Base-by-base conservation (phyloP, 92 coral and sea anemone genomes). In the Chrysogorgia sp. region DNA sequence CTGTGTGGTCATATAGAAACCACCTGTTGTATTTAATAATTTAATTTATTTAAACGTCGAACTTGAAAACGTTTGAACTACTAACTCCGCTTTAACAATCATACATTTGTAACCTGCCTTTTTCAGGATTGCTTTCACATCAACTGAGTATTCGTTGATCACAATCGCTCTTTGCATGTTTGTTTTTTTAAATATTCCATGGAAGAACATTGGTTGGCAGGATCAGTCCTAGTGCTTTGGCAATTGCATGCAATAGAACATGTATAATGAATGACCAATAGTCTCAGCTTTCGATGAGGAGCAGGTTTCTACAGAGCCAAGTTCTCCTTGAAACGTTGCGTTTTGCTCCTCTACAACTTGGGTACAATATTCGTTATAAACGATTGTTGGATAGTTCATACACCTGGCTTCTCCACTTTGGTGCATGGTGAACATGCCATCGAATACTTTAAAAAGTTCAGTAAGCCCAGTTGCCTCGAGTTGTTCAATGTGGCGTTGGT, bases 341-440 rank as follows among this genome's bases (percentile, higher is more conserved):
- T 64, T 64, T 22, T 64, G 71, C 14, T 64, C 48, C 43, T 34
- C 71, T 8, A 64, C 10, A 3, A 61, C 68, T 21, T 23, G 68
- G 68, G 34, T 61, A 17, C 68, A 61, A 26, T 61, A 61, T 7
- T 61, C 68, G n/a, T 61, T 61, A 40, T 61, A 61, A 22, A 31
- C 40, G 40, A 9, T 23, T 3, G 25, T 61, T 1, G 68, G 31
- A 7, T 25, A 40, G 5, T 61, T 40, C 12, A 25, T 25, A 2
- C 25, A 19, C 22, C 71, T 64, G 35, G 71, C 71, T 64, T 64
- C 71, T 8, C 71, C 71, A 34, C 24, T 33, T 64, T 64, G 71
- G n/a, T 64, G 71, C 49, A 31, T 17, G 49, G 34, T 26, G n/a
- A 23, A 64, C 2, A 64, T 64, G 2, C 71, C 52, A 37, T 64